Evolutionary conservation across 2,113 vertebrate genomes (phyloP), one percentile per base, ranked within the genome.

Genomic region (Micromys minutus): DNA sequence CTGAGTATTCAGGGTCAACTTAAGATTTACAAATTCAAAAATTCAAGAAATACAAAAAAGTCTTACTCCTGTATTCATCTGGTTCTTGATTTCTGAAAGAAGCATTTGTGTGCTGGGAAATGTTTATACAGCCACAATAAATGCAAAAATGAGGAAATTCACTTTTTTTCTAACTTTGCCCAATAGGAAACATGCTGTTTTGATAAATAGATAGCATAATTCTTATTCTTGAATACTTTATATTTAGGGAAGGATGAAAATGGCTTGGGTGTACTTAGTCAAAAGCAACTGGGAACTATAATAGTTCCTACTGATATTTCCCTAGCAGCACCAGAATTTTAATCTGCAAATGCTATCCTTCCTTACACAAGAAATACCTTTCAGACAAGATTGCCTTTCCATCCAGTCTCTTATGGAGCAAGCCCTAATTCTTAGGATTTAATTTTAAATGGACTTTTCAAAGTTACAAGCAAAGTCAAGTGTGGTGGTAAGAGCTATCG

Each of bases 21-120:
- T 81, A 91, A 95, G 79, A 88, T 84, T 88, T 83, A 79, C 61
- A 89, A 74, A 83, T 93, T 96, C 9, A 3, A 93, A 94, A 90
- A 96, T 97, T 95, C 85, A 91, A 91, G 91, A n/a, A n/a, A n/a
- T n/a, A n/a, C n/a, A n/a, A n/a, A n/a, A 96, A 93, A 95, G 97
- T 97, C 96, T 83, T 93, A 95, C 86, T 94, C 74, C 95, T 97
- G 84, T 92, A 67, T 83, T 91, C 95, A 94, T 93, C 97, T 95
- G 67, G 19, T 63, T 89, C 94, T 93, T 96, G 84, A 50, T 90
- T 97, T 94, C 92, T 81, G 93, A 65, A 93, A 93, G 19, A 87
- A 22, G 57, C 36, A 26, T 97, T 97, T 89, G 50, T 39, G 0
- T 93, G 47, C 89, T 96, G 79, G 16, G 0, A 63, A 86, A 94